Evolutionary conservation across 2,888 invertebrate species (phyloP).

Genomic region (Ethmia dodecea): DNA sequence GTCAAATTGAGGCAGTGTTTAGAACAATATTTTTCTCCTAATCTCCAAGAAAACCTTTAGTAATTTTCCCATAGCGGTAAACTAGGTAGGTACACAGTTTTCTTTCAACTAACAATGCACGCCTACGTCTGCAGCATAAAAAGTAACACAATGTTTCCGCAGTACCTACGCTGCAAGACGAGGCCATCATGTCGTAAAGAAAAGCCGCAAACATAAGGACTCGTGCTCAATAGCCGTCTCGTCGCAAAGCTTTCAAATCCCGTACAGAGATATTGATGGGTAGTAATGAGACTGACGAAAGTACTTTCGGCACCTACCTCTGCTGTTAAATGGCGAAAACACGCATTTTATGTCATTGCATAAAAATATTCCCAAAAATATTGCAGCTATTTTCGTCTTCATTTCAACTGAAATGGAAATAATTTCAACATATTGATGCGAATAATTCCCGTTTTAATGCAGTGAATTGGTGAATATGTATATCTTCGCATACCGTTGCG

Average conservation of each 20-base stretch:
- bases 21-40: too few species aligned
- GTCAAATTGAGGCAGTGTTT: too few species aligned
- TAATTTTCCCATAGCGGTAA: too few species aligned
- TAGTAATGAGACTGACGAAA: conserved; percentile 36
- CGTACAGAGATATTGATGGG: conserved; percentile 37
- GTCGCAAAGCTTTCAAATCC: conserved; percentile 25
- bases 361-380: background rate
- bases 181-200: conserved; percentile 27
- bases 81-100: too few species aligned
- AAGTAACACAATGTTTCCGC: conserved; percentile 24
- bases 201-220: conserved; percentile 34
- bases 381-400: background rate
- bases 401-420: background rate
- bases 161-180: conserved; percentile 30
- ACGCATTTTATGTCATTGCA: background rate
- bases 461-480: conserved; percentile 16
- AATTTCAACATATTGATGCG: background rate
- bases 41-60: too few species aligned
- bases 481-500: conserved; percentile 16
- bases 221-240: conserved; percentile 20
- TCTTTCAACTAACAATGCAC: too few species aligned
- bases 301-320: conserved; percentile 23
- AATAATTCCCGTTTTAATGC: conserved; percentile 12
- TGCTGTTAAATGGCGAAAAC: background rate
- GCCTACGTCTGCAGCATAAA: conserved; percentile 22